Base-by-base conservation (phyloP, 92 coral and sea anemone species). In the Siderastrea radians region DNA sequence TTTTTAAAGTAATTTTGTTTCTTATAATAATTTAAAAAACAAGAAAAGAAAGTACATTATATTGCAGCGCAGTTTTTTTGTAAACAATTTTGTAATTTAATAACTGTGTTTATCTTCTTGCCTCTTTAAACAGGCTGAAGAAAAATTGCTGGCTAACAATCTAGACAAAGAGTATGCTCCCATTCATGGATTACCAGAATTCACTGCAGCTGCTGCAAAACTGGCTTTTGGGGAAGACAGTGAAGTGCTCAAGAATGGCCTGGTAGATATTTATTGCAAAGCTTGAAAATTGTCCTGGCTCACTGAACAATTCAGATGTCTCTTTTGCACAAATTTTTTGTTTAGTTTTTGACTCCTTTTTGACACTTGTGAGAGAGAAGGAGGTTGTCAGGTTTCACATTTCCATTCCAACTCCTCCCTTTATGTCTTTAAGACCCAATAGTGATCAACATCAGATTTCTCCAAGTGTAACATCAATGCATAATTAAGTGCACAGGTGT, bases 141-240 rank as follows among this genome's bases (percentile, higher is more conserved):
- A 94, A 86, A 92, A 90, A 48, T 71, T 97, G 47, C 63, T 97
- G 50, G 91, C 96, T 7, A 96, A 95, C 82, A 92, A 92, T 67
- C 90, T 87, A 77, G 99, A 97, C 94, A 97, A 97, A 72, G 99
- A 97, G 87, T 97, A 97, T 85, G 98, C 95, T 9, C 96, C 99
- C 14, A 97, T 97, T 51, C 94, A 93, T 82, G 99, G 99, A 11
- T 49, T 97, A 9, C 93, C 97, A 19, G 98, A 94, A 51, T 97
- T 94, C 78, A 88, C 94, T 50, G 90, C 90, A 7, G 93, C 94
- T 46, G 92, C 98, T 11, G 98, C 98, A 4, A 94, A 88, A 76
- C 89, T 97, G 68, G 99, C 98, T 19, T 97, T 97, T 97, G 99
- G 99, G 61, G 95, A 93, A 74, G 95, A 94, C 69, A 97, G 98